Percentiles rank a stretch among this genome's conserved stretches.
phyloP scores from a whole-genome alignment of 2,888 invertebrate species.

The Glyphotaelius pellucidus region DNA sequence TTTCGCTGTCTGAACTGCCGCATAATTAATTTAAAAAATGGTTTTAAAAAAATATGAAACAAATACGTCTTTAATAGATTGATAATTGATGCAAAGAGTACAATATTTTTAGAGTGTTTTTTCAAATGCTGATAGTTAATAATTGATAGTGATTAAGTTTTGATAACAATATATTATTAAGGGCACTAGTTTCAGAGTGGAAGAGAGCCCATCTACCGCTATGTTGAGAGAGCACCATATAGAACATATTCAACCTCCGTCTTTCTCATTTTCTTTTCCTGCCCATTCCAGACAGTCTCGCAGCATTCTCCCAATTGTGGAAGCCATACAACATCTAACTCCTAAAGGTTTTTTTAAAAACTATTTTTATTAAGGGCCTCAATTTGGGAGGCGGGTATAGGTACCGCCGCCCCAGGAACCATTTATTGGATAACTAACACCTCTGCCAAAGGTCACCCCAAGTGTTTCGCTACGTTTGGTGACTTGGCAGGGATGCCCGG shows the following conservation, averaged over 20 bases:
- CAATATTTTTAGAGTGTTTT: no score
- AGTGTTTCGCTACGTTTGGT: no score
- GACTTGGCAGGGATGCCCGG: no score
- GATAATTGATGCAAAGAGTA: background rate
- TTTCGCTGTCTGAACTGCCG: background rate
- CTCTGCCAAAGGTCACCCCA: no score
- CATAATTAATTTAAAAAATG: background rate
- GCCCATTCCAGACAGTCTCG: background rate
- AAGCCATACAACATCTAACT: background rate
- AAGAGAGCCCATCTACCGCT: no score
- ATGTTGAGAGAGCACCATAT: background rate
- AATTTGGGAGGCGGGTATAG: no score
- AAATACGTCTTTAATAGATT: background rate
- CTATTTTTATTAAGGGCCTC: no score
- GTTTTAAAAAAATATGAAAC: background rate
- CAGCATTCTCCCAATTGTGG: background rate
- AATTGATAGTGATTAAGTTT: background rate
- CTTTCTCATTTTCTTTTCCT: background rate
- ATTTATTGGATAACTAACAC: no score
- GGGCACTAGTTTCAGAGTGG: background rate
- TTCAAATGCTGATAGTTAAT: no score
- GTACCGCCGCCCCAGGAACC: no score
- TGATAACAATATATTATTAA: background rate
- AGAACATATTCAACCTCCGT: background rate
- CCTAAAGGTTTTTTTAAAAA: no score